These are phyloP conservation scores for Perca schrenkii DNA, from an alignment of 2,113 vertebrate genomes.

Conservation along the genomic window DNA sequence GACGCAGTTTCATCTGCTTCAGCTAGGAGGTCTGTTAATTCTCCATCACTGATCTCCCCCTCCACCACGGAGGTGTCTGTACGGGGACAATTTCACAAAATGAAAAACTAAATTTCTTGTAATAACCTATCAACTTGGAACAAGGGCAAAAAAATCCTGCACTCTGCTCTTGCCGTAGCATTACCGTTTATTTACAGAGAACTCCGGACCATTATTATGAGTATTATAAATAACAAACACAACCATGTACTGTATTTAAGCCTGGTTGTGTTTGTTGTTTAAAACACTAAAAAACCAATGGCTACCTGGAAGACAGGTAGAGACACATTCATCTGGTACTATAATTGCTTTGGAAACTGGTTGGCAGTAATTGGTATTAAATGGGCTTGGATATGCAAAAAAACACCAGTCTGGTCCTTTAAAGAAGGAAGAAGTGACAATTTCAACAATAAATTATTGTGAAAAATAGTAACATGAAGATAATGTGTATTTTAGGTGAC, in stretches of 20 bases:
- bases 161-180: no score
- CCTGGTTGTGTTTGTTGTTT: neutral
- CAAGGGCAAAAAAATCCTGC: no score
- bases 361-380: neutral
- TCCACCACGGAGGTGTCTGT: constrained; percentile 42
- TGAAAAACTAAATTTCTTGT: neutral
- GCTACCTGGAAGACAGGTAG: neutral
- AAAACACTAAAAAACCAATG: neutral
- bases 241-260: no score
- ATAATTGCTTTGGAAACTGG: neutral
- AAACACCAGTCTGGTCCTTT: neutral
- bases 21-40: constrained; percentile 61
- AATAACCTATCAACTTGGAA: no score
- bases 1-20: constrained; percentile 42
- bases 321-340: neutral
- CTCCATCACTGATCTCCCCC: constrained; percentile 67
- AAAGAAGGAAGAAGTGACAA: neutral
- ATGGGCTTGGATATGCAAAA: neutral
- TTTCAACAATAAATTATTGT: neutral
- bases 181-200: no score
- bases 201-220: no score
- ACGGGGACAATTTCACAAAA: neutral
- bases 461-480: neutral
- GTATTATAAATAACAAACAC: no score
- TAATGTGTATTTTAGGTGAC: neutral